Evolutionary conservation across 1,140 invertebrate species (phyloP), one percentile per base, ranked within the genome.

Genomic region (Drosophila pachea): DNA sequence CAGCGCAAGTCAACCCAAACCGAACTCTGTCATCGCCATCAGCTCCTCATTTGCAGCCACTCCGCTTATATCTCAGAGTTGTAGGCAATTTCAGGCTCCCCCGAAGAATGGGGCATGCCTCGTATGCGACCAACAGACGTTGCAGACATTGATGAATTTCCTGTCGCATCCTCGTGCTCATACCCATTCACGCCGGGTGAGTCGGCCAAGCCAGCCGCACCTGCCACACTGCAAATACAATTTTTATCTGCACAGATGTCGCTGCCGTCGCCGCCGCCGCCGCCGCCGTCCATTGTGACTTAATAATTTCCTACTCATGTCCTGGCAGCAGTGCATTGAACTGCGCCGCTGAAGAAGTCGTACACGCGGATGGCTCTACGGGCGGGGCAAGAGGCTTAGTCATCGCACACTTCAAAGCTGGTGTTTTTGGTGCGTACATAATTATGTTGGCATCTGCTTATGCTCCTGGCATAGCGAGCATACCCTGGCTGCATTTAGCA

Each of bases 131-230:
- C 76, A 78, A 66, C 77, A 79, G 77, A 63, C 77, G 73, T 62
- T 77, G 70, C 61, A 86, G 81, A 84, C 81, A 84, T 84, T 84
- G 76, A 84, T 84, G 81, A 84, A 84, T 86, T 84, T 84, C 81
- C 81, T 86, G 74, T 77, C 81, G 81, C 81, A 79, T 71, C 62
- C 83, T 86, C 58, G 47, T 48, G 16, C 16, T 43, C n/a, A 22
- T 22, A 49, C 53, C 54, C 47, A 43, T 36, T 49, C 73, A 56
- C 55, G 40, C 66, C 22, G 16, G 52, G 52, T 50, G 36, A 8
- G 14, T 55, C 16, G 31, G 42, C 22, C 40, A 29, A 53, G 47
- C 40, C 42, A 32, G 9, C 68, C 61, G 32, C 62, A 54, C 53
- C 59, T 62, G 56, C 32, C 60, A 16, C 63, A 62, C 32, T 56